Percentiles rank a stretch among this genome's conserved stretches.
These are phyloP conservation scores for Ophthalmotilapia sp. DNA, from an alignment of 2,113 vertebrate species.

Conservation along the genomic window DNA sequence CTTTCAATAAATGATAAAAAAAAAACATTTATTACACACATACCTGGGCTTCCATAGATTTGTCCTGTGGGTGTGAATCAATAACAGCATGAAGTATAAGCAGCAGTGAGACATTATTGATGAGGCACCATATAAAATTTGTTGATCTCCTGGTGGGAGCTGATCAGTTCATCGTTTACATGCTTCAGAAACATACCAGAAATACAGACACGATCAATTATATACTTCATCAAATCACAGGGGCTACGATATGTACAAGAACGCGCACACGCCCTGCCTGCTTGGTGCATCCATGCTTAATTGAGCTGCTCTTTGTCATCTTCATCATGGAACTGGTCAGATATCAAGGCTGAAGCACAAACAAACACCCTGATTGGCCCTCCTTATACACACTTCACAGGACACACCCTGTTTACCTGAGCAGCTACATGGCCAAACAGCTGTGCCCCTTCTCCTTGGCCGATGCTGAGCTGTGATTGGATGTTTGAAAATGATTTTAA, in stretches of 20 bases:
- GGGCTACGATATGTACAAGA: not conserved
- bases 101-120: not conserved
- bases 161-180: not conserved
- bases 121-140: conserved; percentile 11
- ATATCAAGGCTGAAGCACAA: not conserved
- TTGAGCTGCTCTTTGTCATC: not conserved
- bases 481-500: not conserved
- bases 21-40: not conserved
- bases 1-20: not conserved
- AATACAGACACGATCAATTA: conserved; percentile 35
- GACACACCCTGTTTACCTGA: not conserved
- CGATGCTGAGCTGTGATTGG: not conserved
- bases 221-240: not conserved
- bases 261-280: too few relatives aligned
- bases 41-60: accelerated
- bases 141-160: not conserved
- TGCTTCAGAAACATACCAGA: not conserved
- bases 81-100: not conserved
- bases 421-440: not conserved
- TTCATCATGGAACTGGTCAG: not conserved
- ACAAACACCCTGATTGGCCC: not conserved
- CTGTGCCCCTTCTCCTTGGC: not conserved
- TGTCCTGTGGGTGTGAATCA: not conserved
- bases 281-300: not conserved
- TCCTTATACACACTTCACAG: not conserved